A percentile compares a stretch with the other conserved stretches of the same genome.
Evolutionary conservation across 2,888 invertebrate species (phyloP).

Genomic region (Norana najaformis): DNA sequence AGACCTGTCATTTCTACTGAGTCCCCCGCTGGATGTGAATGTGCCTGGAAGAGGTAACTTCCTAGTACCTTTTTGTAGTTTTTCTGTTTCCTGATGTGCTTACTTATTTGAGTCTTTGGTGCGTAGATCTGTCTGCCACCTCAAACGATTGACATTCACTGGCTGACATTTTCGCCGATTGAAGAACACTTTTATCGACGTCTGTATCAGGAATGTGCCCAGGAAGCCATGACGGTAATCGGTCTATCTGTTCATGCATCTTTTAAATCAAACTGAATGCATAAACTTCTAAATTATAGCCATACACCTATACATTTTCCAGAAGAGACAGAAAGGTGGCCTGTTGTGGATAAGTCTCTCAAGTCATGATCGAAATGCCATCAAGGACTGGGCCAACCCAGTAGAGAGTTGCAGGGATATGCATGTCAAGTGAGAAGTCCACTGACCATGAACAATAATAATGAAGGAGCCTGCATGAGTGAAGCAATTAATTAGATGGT

Average conservation of each 20-base stretch:
- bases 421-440: not conserved
- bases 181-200: slow-evolving; percentile 73
- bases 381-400: not conserved
- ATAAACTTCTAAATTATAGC: not conserved
- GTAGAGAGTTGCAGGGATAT: no score
- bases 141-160: slow-evolving; percentile 69
- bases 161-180: slow-evolving; percentile 72
- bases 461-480: not conserved
- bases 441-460: not conserved
- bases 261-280: not conserved
- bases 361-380: not conserved
- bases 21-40: no score
- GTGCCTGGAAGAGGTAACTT: no score
- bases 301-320: not conserved
- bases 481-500: not conserved
- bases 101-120: not conserved
- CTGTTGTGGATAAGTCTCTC: not conserved
- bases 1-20: no score
- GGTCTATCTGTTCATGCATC: not conserved
- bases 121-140: slow-evolving; percentile 67
- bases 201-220: slow-evolving; percentile 52
- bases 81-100: not conserved
- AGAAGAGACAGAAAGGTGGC: not conserved
- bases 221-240: slow-evolving; percentile 51
- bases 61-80: no score